Base-by-base conservation (phyloP, 2,113 vertebrate species). In the Burhinus bistriatus region DNA sequence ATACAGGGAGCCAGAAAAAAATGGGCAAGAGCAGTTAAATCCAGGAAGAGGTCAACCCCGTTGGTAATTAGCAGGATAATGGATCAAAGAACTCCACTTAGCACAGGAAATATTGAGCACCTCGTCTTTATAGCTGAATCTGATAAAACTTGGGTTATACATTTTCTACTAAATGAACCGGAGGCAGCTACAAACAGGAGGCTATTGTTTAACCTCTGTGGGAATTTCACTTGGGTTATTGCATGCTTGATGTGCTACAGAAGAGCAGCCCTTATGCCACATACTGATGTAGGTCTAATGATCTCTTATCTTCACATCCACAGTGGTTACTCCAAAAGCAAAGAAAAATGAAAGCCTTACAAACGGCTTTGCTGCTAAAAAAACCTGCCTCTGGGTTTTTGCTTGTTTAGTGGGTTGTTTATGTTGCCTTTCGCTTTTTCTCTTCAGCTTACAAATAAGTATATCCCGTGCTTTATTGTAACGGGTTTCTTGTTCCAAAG, bases 71-170 rank as follows among this genome's bases (percentile, higher is more conserved):
- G 78, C 93, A 77, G 65, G 87, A 94, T 83, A 97, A 97, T 95
- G 73, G 94, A 96, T 97, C 92, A 91, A 96, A 97, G 95, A 92
- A 84, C 89, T 88, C 95, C 89, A 95, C 91, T 97, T 97, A 93
- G 38, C 89, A 73, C 83, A 93, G 96, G 93, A 97, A 97, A 96
- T 93, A 96, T 88, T 91, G 88, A 97, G 94, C 90, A 94, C 92
- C 85, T 91, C 32, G 9, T 92, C 94, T 91, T 95, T 93, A 88
- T 70, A 95, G 95, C 61, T 75, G 94, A 89, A 95, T 95, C 95
- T 95, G 93, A 97, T 97, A 93, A 97, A 97, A 95, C 92, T 91
- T 93, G 62, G 80, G 90, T 93, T 95, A 87, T 96, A 96, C 86
- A 92, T 96, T 97, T 97, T 97, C 93, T 87, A 88, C 87, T 94